These are phyloP conservation scores for Siniperca knerii DNA, from an alignment of 2,113 vertebrate genomes.

Conservation along the genomic window DNA sequence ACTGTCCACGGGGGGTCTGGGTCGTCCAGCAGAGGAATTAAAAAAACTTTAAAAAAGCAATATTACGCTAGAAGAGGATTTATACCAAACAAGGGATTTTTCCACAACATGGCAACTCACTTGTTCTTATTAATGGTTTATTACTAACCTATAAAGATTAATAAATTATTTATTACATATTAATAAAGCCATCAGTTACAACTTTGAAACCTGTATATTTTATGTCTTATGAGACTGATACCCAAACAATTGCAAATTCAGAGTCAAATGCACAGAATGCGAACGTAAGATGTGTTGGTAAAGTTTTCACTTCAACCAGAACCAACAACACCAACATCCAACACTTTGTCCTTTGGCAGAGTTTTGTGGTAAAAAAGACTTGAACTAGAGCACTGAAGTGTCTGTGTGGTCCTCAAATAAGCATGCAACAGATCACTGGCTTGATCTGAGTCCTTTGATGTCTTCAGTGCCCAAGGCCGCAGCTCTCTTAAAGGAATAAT, in stretches of 20 bases:
- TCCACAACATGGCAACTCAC: not conserved
- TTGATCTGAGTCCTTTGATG: conserved; percentile 49
- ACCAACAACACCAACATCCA: not conserved
- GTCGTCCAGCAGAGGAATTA: no score
- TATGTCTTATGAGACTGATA: not conserved
- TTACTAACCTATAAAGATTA: not conserved
- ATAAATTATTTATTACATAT: not conserved
- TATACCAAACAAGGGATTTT: not conserved
- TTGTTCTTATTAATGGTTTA: not conserved
- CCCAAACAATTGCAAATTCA: not conserved
- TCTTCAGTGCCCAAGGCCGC: conserved; percentile 45
- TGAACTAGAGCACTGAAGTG: conserved; percentile 12
- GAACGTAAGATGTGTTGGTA: not conserved
- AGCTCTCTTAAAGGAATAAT: conserved; percentile 54
- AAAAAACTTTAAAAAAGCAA: no score
- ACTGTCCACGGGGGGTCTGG: no score
- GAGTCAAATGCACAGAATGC: not conserved
- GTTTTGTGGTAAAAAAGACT: conserved; percentile 13
- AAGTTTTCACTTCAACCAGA: not conserved
- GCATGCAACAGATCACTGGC: conserved; percentile 52
- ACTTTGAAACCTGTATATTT: not conserved
- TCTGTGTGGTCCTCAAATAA: conserved; percentile 59
- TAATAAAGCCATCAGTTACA: not conserved
- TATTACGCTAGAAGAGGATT: not conserved
- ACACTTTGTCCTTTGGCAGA: not conserved